A percentile compares a stretch with the other conserved stretches of the same genome.
phyloP scores from a whole-genome alignment of 2,797 vertebrate species.

The Muscicapa striata region DNA sequence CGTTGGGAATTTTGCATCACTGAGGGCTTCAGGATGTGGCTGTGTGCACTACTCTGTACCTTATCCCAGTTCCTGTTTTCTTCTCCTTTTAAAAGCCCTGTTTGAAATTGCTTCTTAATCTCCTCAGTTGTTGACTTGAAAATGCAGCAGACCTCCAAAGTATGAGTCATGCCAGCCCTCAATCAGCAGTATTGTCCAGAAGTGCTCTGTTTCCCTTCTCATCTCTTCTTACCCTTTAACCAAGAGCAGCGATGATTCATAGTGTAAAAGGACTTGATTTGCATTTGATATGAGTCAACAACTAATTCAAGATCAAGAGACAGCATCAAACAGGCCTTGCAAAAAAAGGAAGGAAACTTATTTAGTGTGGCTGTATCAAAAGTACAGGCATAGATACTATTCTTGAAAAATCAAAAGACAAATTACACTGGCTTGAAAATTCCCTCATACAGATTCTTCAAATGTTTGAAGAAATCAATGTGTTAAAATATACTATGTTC shows the following conservation, averaged over 20 bases:
- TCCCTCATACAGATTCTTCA: not conserved
- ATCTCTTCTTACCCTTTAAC: conserved; percentile 24
- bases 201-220: conserved; percentile 36
- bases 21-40: conserved; percentile 24
- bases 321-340: not conserved
- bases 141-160: not conserved
- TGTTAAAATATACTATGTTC: not conserved
- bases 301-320: conserved; percentile 21
- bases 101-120: conserved; percentile 43
- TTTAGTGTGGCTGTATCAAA: not conserved
- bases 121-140: conserved; percentile 12
- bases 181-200: conserved; percentile 44
- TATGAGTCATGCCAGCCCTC: conserved; percentile 52
- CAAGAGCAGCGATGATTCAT: conserved; percentile 37
- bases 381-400: not conserved
- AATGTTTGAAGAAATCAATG: not conserved
- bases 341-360: not conserved
- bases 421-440: not conserved
- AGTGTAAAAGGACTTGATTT: conserved; percentile 9
- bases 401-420: not conserved
- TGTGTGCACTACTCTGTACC: not conserved
- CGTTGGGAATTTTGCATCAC: not conserved
- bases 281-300: conserved; percentile 46
- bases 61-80: conserved; percentile 24
- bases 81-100: conserved; percentile 1